Conservation (phyloP, 1,140 invertebrate species). For the Andrena cerasifolii region DNA sequence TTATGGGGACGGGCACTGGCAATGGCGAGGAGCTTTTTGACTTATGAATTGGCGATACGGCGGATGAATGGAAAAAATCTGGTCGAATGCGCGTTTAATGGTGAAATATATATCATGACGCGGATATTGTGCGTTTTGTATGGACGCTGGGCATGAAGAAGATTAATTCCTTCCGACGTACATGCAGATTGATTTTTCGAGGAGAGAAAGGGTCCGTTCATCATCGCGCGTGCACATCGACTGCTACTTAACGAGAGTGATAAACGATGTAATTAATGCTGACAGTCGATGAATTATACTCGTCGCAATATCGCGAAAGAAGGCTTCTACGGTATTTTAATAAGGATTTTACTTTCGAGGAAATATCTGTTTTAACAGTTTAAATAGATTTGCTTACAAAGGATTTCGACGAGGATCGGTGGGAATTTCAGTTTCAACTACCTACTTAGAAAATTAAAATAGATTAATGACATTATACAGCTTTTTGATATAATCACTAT, state of each 20-base stretch:
- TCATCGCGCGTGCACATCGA: conserved; percentile 33
- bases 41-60: conserved; percentile 25
- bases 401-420: too few species aligned
- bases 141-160: background rate
- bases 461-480: too few species aligned
- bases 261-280: conserved; percentile 46
- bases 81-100: conserved; percentile 25
- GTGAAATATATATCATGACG: conserved; percentile 10
- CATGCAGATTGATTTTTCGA: conserved; percentile 42
- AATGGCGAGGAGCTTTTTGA: background rate
- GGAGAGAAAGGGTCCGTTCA: conserved; percentile 23
- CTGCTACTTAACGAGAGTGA: conserved; percentile 40
- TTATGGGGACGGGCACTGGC: background rate
- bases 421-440: too few species aligned
- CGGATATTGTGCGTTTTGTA: conserved; percentile 24
- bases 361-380: too few species aligned
- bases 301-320: background rate
- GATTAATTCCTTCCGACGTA: conserved; percentile 39
- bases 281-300: conserved; percentile 24
- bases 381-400: too few species aligned
- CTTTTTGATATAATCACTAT: too few species aligned
- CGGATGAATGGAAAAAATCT: conserved; percentile 26
- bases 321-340: background rate
- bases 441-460: too few species aligned
- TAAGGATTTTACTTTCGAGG: background rate